Conservation (phyloP, 2,113 vertebrate genomes). For the Verasper variegatus region DNA sequence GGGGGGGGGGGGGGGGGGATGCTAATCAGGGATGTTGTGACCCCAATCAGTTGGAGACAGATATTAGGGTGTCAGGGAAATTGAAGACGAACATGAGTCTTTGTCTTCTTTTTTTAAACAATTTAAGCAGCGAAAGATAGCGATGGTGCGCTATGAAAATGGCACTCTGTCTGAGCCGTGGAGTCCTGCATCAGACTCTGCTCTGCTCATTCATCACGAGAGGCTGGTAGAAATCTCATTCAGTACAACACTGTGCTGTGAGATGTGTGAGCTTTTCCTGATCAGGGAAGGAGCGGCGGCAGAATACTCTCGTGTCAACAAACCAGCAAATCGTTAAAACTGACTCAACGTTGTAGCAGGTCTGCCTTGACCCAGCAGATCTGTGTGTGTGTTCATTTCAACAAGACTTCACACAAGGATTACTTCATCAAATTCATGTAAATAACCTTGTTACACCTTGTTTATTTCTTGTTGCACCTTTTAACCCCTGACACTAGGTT, state of each 20-base stretch:
- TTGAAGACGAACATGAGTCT: constrained; percentile 29
- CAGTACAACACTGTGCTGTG: neutral
- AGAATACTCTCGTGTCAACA: constrained; percentile 4
- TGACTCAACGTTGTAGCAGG: too few relatives aligned
- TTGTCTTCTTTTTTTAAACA: constrained; percentile 21
- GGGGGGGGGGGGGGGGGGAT: too few relatives aligned
- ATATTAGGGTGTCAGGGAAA: constrained; percentile 60
- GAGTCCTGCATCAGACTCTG: neutral
- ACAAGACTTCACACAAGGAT: too few relatives aligned
- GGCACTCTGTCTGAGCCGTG: neutral
- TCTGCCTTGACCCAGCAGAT: too few relatives aligned
- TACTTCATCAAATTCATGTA: too few relatives aligned
- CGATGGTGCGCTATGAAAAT: constrained; percentile 25
- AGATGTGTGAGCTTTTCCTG: neutral
- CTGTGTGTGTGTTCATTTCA: too few relatives aligned
- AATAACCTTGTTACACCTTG: too few relatives aligned
- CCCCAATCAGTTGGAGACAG: constrained; percentile 71
- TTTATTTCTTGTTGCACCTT: too few relatives aligned
- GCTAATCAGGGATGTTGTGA: constrained; percentile 72
- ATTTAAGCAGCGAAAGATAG: neutral
- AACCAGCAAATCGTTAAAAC: neutral
- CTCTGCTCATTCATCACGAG: neutral
- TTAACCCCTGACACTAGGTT: too few relatives aligned
- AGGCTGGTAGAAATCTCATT: neutral
- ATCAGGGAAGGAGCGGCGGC: neutral